phyloP scores from a whole-genome alignment of 2,113 vertebrate genomes.

The Carassius gibelio region DNA sequence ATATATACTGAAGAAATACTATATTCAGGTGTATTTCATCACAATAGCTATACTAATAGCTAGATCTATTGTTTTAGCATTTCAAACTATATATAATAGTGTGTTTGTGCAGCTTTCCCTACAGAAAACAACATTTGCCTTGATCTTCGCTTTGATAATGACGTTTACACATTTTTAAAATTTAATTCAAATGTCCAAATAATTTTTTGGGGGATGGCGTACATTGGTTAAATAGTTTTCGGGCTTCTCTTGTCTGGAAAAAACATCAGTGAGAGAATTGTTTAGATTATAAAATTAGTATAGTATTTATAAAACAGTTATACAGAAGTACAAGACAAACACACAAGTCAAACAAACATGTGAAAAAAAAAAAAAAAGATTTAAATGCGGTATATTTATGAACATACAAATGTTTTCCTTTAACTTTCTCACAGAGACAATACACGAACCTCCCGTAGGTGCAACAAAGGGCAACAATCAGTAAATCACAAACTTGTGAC shows the following conservation, averaged over 20 bases:
- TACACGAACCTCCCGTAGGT: too few relatives aligned
- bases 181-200: not conserved
- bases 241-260: not conserved
- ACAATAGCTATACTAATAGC: too few relatives aligned
- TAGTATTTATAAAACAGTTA: not conserved
- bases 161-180: not conserved
- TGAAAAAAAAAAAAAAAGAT: constrained; percentile 43
- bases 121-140: not conserved
- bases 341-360: constrained; percentile 3
- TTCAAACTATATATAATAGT: not conserved
- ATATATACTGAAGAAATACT: too few relatives aligned
- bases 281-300: not conserved
- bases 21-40: too few relatives aligned
- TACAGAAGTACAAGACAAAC: too few relatives aligned
- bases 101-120: not conserved
- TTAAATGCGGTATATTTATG: constrained; percentile 33
- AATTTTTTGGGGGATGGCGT: not conserved
- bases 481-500: constrained; percentile 54
- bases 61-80: not conserved
- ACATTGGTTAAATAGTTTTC: not conserved
- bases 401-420: not conserved
- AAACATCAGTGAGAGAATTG: not conserved
- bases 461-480: not conserved
- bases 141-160: not conserved
- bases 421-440: constrained; percentile 46